Conservation (phyloP, 2,113 vertebrate genomes). For the Chamaetylas fuelleborni region DNA sequence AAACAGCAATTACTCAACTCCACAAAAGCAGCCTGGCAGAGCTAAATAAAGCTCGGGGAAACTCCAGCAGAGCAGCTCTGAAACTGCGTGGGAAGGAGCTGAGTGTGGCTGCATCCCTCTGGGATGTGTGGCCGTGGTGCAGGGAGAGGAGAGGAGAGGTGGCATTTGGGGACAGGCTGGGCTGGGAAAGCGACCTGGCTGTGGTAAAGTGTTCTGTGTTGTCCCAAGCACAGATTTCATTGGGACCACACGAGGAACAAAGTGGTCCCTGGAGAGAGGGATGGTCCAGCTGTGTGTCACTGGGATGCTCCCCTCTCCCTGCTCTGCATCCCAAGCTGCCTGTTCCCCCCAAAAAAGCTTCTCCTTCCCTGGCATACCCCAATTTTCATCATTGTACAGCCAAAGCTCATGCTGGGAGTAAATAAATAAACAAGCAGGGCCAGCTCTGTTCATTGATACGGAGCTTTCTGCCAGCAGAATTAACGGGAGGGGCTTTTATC, state of each 20-base stretch:
- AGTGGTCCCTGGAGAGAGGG: neutral
- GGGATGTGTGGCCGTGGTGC: neutral
- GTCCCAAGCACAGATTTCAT: neutral
- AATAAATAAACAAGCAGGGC: neutral
- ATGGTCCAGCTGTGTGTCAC: accelerated
- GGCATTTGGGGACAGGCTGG: neutral
- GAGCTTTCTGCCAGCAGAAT: neutral
- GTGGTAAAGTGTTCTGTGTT: accelerated
- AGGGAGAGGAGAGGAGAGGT: accelerated
- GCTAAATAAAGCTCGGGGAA: slow-evolving; percentile 20
- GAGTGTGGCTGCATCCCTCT: neutral
- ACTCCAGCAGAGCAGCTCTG: neutral
- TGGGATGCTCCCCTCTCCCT: accelerated
- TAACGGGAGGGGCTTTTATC: slow-evolving; percentile 31
- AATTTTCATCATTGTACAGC: neutral
- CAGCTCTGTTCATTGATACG: neutral
- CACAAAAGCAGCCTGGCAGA: slow-evolving; percentile 11
- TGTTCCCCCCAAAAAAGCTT: neutral
- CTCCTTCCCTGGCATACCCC: neutral
- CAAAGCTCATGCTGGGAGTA: accelerated
- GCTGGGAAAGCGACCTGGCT: neutral
- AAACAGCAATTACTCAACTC: slow-evolving; percentile 51
- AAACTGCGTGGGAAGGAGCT: neutral
- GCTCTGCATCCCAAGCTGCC: accelerated
- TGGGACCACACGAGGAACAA: accelerated